Base-by-base conservation (phyloP, 2,797 vertebrate species). In the Lindbergichthys nudifrons region DNA sequence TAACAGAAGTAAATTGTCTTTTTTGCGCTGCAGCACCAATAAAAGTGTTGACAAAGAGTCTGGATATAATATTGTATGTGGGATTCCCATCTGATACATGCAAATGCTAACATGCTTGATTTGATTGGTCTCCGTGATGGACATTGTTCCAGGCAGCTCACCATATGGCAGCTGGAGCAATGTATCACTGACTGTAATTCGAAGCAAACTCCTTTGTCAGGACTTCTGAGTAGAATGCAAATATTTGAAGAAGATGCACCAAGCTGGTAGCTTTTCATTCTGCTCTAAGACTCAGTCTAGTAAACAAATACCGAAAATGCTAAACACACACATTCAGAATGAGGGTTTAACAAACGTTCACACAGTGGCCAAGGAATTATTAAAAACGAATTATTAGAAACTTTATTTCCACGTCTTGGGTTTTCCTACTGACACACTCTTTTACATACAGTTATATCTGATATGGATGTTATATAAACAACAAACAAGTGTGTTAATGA, bases 161-260 rank as follows among this genome's bases (percentile, higher is more conserved):
- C 3, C 14, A 11, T 2, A 13, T 1, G 48, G 46, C 14, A 21
- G 30, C 14, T 1, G 0, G 1, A 48, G 57, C 13, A 66, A 57
- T 41, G 56, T 10, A 47, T 26, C 13, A 8, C 32, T 46, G 41
- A 26, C 61, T 48, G 41, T 36, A 0, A 77, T 83, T 80, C 86
- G 75, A 82, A 77, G 0, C 26, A 11, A 12, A 23, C 14, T 48
- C 26, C 10, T 19, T 11, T 42, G 1, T 54, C 58, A 53, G 52
- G 43, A 32, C 67, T 15, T 42, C 42, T 16, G 23, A 73, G 32
- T 3, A 73, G 80, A 77, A 90, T 83, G 81, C 79, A 87, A 83
- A 82, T 80, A 64, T 50, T 59, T 48, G 77, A 81, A 51, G 79
- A 79, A 73, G 86, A 79, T 81, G 68, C 50, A 73, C 36, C 2